These are phyloP conservation scores for Columbina picui DNA, from an alignment of 2,113 vertebrate genomes.

Conservation along the genomic window DNA sequence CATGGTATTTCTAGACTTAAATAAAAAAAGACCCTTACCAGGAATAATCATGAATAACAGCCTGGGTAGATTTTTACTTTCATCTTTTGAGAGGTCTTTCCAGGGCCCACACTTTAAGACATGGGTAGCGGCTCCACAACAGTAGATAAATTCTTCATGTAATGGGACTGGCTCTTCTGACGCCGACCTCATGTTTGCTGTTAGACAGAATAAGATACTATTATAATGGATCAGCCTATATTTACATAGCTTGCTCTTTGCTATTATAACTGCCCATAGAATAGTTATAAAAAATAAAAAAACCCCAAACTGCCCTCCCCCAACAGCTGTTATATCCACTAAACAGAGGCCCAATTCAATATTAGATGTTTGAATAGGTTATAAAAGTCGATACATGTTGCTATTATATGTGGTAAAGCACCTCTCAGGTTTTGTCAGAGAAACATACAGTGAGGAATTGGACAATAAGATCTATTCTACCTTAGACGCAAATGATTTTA, in stretches of 20 bases:
- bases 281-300: background rate
- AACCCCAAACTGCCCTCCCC: accelerated
- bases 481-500: background rate
- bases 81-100: constrained; percentile 70
- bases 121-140: constrained; percentile 78
- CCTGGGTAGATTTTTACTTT: constrained; percentile 63
- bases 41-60: constrained; percentile 80
- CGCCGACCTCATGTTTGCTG: constrained; percentile 8
- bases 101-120: constrained; percentile 81
- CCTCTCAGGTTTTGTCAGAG: background rate
- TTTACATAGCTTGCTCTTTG: background rate
- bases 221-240: background rate
- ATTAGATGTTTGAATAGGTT: background rate
- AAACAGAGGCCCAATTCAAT: background rate
- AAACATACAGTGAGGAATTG: background rate
- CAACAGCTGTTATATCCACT: background rate
- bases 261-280: background rate
- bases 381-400: background rate
- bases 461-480: background rate
- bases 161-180: constrained; percentile 72
- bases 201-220: constrained; percentile 33
- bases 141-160: constrained; percentile 78
- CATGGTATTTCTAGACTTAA: background rate
- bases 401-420: background rate
- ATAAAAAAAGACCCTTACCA: constrained; percentile 65